A percentile compares a stretch with the other conserved stretches of the same genome.
Conservation (phyloP, 2,888 invertebrate genomes). For the Carcina quercana region DNA sequence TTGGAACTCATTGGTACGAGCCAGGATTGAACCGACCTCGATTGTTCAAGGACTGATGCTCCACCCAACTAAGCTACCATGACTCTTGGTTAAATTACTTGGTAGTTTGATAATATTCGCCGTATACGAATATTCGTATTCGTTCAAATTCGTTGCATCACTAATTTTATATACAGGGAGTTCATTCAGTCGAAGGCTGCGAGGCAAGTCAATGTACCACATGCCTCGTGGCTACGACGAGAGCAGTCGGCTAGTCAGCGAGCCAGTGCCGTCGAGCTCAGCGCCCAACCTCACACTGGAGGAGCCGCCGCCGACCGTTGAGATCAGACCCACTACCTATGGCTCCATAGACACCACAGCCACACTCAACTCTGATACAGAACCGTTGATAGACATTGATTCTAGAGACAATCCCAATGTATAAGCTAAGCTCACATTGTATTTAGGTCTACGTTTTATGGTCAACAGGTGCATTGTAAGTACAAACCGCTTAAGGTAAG, state of each 20-base stretch:
- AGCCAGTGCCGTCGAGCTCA: slow-evolving; percentile 43
- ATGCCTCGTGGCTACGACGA: slow-evolving; percentile 81
- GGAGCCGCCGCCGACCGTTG: slow-evolving; percentile 38
- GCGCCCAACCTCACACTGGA: slow-evolving; percentile 40
- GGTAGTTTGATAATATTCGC: too few relatives aligned
- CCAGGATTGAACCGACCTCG: too few relatives aligned
- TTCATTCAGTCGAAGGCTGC: slow-evolving; percentile 83
- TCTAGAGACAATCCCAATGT: slow-evolving; percentile 35
- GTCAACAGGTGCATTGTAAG: too few relatives aligned
- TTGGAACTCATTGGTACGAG: too few relatives aligned
- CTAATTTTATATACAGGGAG: slow-evolving; percentile 71
- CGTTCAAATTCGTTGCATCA: too few relatives aligned
- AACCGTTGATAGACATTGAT: slow-evolving; percentile 37
- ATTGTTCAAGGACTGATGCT: too few relatives aligned
- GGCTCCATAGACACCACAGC: slow-evolving; percentile 53
- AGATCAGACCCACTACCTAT: slow-evolving; percentile 47
- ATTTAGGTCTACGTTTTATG: too few relatives aligned
- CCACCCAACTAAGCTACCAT: too few relatives aligned
- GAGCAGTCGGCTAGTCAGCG: slow-evolving; percentile 59
- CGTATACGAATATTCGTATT: too few relatives aligned
- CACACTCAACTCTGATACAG: slow-evolving; percentile 40
- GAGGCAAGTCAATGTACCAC: slow-evolving; percentile 85
- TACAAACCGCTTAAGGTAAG: too few relatives aligned
- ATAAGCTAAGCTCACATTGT: slow-evolving; percentile 20
- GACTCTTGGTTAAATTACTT: too few relatives aligned